A percentile compares a stretch with the other conserved stretches of the same genome.
Evolutionary conservation across 1,140 invertebrate genomes (phyloP).

Genomic region (Samia ricini): DNA sequence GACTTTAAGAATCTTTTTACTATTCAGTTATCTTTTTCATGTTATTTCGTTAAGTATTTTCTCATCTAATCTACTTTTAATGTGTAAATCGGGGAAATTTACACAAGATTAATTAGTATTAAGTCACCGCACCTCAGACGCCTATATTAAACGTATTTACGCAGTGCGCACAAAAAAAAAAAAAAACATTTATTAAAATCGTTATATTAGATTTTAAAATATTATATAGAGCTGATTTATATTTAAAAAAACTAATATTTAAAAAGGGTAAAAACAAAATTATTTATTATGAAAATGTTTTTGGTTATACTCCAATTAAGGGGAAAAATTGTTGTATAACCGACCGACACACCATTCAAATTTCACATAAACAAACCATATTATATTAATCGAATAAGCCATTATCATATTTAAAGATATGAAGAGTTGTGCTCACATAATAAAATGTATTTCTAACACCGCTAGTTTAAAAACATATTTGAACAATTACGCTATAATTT

Average conservation of each 20-base stretch:
- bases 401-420: constrained; percentile 53
- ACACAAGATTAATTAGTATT: constrained; percentile 50
- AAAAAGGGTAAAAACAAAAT: constrained; percentile 11
- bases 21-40: constrained; percentile 32
- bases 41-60: constrained; percentile 34
- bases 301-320: constrained; percentile 53
- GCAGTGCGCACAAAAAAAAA: constrained; percentile 55
- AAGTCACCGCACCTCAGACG: constrained; percentile 62
- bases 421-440: constrained; percentile 65
- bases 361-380: constrained; percentile 44
- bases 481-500: constrained; percentile 68
- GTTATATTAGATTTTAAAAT: not conserved
- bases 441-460: constrained; percentile 69
- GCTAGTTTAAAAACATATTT: constrained; percentile 66
- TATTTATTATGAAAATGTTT: constrained; percentile 34
- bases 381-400: constrained; percentile 45
- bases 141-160: constrained; percentile 56
- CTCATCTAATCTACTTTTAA: constrained; percentile 33
- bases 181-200: constrained; percentile 1
- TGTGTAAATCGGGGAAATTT: constrained; percentile 75
- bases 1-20: constrained; percentile 39
- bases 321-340: constrained; percentile 66
- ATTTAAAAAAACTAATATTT: not conserved
- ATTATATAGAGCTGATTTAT: not conserved
- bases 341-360: constrained; percentile 27